phyloP scores from a whole-genome alignment of 2,113 vertebrate species.

The Microtus montanus region DNA sequence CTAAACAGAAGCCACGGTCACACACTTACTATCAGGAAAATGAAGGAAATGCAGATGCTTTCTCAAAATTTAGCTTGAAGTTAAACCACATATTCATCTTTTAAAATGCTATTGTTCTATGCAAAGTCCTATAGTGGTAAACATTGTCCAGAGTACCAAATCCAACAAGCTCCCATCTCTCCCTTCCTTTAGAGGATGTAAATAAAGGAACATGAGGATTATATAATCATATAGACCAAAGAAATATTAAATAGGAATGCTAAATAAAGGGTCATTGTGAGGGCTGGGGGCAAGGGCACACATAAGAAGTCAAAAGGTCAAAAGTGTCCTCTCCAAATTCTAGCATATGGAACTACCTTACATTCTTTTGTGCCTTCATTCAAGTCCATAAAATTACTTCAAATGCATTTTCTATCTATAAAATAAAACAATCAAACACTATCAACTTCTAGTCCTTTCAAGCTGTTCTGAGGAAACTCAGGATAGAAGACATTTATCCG shows the following conservation, averaged over 20 bases:
- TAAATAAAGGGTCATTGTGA: not conserved
- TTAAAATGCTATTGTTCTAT: conserved; percentile 23
- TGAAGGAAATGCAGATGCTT: conserved; percentile 9
- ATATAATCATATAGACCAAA: not conserved
- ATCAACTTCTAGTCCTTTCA: not conserved
- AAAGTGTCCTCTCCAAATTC: not conserved
- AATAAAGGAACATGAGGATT: conserved; percentile 5
- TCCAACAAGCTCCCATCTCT: not conserved
- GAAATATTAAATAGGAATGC: not conserved
- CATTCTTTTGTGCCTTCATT: not conserved
- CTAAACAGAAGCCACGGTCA: not conserved
- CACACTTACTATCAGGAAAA: conserved; percentile 20
- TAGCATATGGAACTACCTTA: not conserved
- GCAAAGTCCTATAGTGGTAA: not conserved
- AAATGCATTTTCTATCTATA: not conserved
- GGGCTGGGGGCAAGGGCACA: not conserved
- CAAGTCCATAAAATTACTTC: not conserved
- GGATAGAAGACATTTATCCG: not conserved
- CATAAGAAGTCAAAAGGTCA: not conserved
- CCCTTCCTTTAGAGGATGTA: not conserved
- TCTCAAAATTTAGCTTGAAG: conserved; percentile 13
- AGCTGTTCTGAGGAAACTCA: not conserved
- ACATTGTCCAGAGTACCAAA: not conserved
- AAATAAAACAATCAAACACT: not conserved
- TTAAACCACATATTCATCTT: not conserved